Evolutionary conservation across 2,888 invertebrate species (phyloP).

Genomic region (Athalia cordata): DNA sequence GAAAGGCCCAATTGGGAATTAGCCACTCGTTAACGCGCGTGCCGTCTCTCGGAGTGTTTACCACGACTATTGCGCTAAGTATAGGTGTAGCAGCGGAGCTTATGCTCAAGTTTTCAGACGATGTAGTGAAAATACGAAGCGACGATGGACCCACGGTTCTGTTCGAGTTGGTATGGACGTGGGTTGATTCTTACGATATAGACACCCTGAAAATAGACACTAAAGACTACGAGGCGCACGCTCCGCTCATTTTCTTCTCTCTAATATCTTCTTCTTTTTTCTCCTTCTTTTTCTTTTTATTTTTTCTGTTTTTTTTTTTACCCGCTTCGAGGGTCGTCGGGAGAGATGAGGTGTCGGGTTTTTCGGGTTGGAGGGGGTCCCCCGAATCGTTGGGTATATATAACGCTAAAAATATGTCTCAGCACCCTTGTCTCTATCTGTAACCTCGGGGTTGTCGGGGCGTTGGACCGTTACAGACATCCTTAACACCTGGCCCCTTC

Average conservation of each 20-base stretch:
- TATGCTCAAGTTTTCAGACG: constrained; percentile 44
- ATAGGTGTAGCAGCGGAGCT: constrained; percentile 46
- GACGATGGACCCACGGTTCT: background rate
- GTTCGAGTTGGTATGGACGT: no score
- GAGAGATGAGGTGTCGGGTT: constrained; percentile 25
- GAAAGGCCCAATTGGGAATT: constrained; percentile 60
- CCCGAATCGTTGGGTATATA: constrained; percentile 33
- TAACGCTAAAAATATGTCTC: constrained; percentile 42
- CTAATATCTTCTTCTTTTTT: background rate
- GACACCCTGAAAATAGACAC: no score
- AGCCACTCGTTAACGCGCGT: constrained; percentile 69
- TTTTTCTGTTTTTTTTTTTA: background rate
- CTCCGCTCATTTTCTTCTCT: no score
- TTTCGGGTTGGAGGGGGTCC: background rate
- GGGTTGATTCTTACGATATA: no score
- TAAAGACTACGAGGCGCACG: no score
- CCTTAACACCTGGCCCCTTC: constrained; percentile 44
- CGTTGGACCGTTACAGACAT: constrained; percentile 39
- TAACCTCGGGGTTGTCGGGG: constrained; percentile 36
- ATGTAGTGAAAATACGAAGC: constrained; percentile 44
- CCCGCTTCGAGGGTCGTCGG: background rate
- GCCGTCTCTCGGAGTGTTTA: constrained; percentile 49
- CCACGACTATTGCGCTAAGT: constrained; percentile 55
- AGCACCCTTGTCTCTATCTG: constrained; percentile 41
- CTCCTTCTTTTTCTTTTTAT: background rate